Conservation (phyloP, 2,113 vertebrate species). For the Cynoglossus semilaevis region DNA sequence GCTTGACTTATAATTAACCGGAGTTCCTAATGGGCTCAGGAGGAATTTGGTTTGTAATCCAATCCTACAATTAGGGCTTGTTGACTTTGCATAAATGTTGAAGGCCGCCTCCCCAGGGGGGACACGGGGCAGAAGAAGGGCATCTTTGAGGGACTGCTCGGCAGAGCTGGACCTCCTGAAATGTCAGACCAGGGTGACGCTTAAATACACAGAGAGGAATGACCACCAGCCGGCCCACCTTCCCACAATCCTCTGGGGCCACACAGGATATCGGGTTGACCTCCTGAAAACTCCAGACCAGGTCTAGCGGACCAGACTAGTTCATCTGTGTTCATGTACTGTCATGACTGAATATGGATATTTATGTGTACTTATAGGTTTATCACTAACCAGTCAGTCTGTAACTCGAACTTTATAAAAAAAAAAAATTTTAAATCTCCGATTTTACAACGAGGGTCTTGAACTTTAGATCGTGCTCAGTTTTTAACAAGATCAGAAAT, state of each 20-base stretch:
- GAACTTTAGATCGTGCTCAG: too few relatives aligned
- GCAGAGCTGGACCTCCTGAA: conserved; percentile 47
- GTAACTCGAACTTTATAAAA: too few relatives aligned
- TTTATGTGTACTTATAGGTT: too few relatives aligned
- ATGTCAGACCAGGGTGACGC: conserved; percentile 44
- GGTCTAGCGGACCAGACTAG: conserved; percentile 21
- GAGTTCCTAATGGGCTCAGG: conserved; percentile 76
- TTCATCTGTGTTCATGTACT: too few relatives aligned
- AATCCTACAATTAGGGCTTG: conserved; percentile 80
- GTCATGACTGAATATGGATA: too few relatives aligned
- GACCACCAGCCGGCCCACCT: conserved; percentile 24
- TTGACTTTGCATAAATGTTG: conserved; percentile 80
- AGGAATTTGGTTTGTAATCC: conserved; percentile 74
- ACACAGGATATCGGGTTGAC: conserved; percentile 54
- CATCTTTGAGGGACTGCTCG: conserved; percentile 72
- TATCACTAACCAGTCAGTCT: too few relatives aligned
- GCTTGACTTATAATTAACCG: conserved; percentile 69
- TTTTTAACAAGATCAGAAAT: too few relatives aligned
- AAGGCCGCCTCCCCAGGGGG: conserved; percentile 63
- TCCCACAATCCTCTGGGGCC: conserved; percentile 37
- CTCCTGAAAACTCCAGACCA: conserved; percentile 46
- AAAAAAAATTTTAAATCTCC: too few relatives aligned
- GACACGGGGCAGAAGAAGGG: conserved; percentile 61
- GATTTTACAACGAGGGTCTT: too few relatives aligned
- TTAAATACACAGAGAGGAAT: conserved; percentile 48